Evolutionary conservation across 2,797 vertebrate species (phyloP).

Genomic region (Brachyrhaphis roseni): DNA sequence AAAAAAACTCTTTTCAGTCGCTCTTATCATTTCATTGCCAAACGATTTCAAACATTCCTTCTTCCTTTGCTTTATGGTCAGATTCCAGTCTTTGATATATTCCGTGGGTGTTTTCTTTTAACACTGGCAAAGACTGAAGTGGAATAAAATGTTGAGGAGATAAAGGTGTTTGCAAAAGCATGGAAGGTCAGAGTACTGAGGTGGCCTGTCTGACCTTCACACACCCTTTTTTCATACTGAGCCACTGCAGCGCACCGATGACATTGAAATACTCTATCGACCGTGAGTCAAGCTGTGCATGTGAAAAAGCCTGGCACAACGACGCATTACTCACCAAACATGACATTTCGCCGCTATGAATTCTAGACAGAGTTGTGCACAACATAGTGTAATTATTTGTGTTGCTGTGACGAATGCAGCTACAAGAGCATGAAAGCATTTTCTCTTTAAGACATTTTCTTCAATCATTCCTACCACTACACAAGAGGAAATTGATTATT

Average conservation of each 20-base stretch:
- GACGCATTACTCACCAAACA: conserved; percentile 71
- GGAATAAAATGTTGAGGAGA: conserved; percentile 60
- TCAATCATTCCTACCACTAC: conserved; percentile 27
- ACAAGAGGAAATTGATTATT: conserved; percentile 21
- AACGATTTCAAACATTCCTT: conserved; percentile 60
- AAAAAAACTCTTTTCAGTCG: conserved; percentile 7
- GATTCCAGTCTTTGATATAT: conserved; percentile 60
- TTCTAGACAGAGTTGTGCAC: conserved; percentile 56
- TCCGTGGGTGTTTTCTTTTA: conserved; percentile 61
- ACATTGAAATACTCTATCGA: conserved; percentile 80
- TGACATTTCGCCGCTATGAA: conserved; percentile 72
- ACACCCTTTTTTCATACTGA: conserved; percentile 65
- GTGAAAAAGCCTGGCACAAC: conserved; percentile 68
- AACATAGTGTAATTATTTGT: conserved; percentile 64
- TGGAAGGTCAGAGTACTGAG: conserved; percentile 73
- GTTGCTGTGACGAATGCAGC: conserved; percentile 55
- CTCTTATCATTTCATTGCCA: conserved; percentile 72
- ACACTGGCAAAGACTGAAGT: conserved; percentile 58
- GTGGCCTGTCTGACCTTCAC: conserved; percentile 78
- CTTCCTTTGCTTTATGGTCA: conserved; percentile 44
- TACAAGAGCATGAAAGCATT: conserved; percentile 37
- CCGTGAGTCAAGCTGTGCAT: conserved; percentile 74
- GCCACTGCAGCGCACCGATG: conserved; percentile 59
- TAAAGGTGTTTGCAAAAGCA: conserved; percentile 67
- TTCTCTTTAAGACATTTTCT: conserved; percentile 50